These are phyloP conservation scores for Tiphia femorata DNA, from an alignment of 2,888 invertebrate species.

Conservation along the genomic window DNA sequence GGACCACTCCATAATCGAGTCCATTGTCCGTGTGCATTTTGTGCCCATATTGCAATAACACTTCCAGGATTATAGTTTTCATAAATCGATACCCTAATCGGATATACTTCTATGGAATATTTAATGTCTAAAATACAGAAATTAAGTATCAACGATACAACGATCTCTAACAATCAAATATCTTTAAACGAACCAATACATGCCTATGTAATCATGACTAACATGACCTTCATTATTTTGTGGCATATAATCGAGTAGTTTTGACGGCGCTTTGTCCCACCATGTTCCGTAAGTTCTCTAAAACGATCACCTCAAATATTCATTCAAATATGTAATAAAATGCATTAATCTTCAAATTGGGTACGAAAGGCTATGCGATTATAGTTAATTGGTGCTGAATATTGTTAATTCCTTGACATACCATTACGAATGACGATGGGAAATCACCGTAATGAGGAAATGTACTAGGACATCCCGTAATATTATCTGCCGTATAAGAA, in stretches of 20 bases:
- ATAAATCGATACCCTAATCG: slow-evolving; percentile 80
- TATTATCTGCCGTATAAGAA: slow-evolving; percentile 89
- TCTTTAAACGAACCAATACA: slow-evolving; percentile 39
- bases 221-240: slow-evolving; percentile 77
- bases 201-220: slow-evolving; percentile 87
- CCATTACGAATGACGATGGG: slow-evolving; percentile 91
- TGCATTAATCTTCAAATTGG: background rate
- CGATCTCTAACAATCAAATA: background rate
- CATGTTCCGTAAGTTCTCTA: slow-evolving; percentile 88
- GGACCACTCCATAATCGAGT: slow-evolving; percentile 82
- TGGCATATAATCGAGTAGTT: slow-evolving; percentile 78
- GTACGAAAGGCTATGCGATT: background rate
- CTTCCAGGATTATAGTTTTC: slow-evolving; percentile 91
- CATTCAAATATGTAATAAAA: background rate
- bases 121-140: slow-evolving; percentile 72
- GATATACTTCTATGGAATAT: slow-evolving; percentile 78
- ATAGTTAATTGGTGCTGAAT: background rate
- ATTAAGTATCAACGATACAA: background rate
- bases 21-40: slow-evolving; percentile 74
- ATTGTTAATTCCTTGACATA: slow-evolving; percentile 68
- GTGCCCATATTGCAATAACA: slow-evolving; percentile 84
- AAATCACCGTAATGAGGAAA: slow-evolving; percentile 94
- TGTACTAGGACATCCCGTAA: slow-evolving; percentile 86
- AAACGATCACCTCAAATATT: slow-evolving; percentile 41
- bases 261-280: slow-evolving; percentile 86